These are phyloP conservation scores for Cathartes aura DNA, from an alignment of 2,113 vertebrate species.

Conservation along the genomic window DNA sequence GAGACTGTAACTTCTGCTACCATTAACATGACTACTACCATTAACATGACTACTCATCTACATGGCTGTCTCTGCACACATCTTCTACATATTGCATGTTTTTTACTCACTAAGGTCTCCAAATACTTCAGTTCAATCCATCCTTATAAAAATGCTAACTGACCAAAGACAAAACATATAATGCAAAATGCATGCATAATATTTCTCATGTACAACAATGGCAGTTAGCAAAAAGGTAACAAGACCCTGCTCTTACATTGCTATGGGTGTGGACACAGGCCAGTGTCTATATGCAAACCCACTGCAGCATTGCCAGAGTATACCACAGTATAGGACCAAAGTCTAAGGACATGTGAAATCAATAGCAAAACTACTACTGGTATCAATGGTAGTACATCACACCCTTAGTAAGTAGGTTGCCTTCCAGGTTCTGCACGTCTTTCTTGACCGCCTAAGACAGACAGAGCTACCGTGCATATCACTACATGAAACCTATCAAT, in stretches of 20 bases:
- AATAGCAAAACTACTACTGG: neutral
- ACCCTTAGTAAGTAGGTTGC: neutral
- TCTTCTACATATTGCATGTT: neutral
- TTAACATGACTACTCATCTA: neutral
- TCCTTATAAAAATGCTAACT: neutral
- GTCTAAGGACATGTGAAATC: neutral
- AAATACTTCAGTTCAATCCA: neutral
- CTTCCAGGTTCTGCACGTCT: neutral
- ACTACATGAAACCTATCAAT: neutral
- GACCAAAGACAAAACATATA: neutral
- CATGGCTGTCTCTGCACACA: neutral
- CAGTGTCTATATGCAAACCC: rapidly evolving
- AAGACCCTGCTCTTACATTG: neutral
- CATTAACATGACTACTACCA: neutral
- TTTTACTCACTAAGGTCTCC: neutral
- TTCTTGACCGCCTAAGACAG: neutral
- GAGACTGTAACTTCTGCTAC: neutral
- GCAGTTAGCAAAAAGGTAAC: neutral
- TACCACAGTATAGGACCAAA: neutral
- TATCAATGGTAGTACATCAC: neutral
- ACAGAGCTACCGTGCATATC: rapidly evolving
- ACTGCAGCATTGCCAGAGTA: neutral
- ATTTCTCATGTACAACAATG: neutral
- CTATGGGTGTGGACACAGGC: rapidly evolving
- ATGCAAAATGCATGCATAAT: neutral